Evolutionary conservation across 2,113 vertebrate species (phyloP).

Genomic region (Triplophysa tibetana): DNA sequence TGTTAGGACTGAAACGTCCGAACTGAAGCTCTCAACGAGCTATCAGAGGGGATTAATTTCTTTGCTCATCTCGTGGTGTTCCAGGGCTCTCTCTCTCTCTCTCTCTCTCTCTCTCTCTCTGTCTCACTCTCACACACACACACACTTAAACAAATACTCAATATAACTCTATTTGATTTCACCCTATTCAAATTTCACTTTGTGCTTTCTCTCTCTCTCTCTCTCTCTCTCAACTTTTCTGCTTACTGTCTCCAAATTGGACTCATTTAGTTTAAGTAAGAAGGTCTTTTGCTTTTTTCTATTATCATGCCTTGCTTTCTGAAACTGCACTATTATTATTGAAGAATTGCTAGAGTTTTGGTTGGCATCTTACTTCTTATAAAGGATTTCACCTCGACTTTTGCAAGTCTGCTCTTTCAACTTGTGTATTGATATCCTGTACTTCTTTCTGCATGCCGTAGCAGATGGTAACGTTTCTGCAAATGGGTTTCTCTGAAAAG

Average conservation of each 20-base stretch:
- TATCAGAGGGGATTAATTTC: too few species aligned
- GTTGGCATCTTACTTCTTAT: background rate
- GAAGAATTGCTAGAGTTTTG: slow-evolving; percentile 2
- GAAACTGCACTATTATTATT: background rate
- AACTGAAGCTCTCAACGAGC: too few species aligned
- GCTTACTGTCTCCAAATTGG: slow-evolving; percentile 11
- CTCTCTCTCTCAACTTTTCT: background rate
- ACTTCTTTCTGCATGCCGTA: slow-evolving; percentile 30
- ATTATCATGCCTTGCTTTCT: slow-evolving; percentile 16
- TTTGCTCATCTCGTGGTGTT: too few species aligned
- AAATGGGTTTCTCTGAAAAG: slow-evolving; percentile 27
- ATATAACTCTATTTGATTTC: slow-evolving; percentile 11
- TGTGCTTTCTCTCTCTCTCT: slow-evolving; percentile 18
- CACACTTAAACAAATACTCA: background rate
- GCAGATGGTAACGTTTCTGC: slow-evolving; percentile 26
- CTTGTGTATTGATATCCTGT: background rate
- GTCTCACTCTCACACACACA: background rate
- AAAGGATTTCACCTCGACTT: background rate
- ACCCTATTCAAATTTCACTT: slow-evolving; percentile 17
- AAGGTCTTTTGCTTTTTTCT: slow-evolving; percentile 14
- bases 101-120: background rate
- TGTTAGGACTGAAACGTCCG: too few species aligned
- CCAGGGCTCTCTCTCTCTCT: background rate
- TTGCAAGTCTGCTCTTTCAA: slow-evolving; percentile 2
- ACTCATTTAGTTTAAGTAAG: slow-evolving; percentile 23